Base-by-base conservation (phyloP, 2,113 vertebrate species). In the Chiloscyllium plagiosum region DNA sequence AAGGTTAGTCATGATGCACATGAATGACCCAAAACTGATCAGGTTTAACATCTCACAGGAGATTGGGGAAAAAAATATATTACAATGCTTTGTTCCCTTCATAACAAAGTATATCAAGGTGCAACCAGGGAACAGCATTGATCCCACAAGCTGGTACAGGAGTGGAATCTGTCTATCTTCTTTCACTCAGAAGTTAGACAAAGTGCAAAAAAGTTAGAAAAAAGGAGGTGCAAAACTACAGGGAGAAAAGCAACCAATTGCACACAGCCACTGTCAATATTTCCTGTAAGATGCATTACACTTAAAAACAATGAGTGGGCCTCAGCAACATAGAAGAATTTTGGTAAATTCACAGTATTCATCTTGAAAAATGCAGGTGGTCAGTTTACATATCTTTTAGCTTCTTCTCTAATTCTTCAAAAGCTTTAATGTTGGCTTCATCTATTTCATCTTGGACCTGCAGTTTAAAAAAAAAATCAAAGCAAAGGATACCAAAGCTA, bases 371-470 rank as follows among this genome's bases (percentile, higher is more conserved):
- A 2, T 72, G 50, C 47, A 29, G 94, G 12, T 52, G 70, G 50
- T 70, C 13, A 72, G 52, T 95, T 93, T 97, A 97, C 0, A 68
- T 97, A 6, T 98, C 97, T 96, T 97, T 96, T 95, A 98, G 96
- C 96, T 98, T 98, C 29, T 93, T 96, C 37, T 98, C 98, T 96
- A 98, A 90, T 85, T 98, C 98, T 24, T 96, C 96, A 96, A 98
- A 98, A 96, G 97, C 97, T 96, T 97, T 98, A 83, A 96, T 96
- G 85, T 96, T 98, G 96, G 98, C 86, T 96, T 98, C 97, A 97
- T 98, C 98, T 96, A 98, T 96, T 97, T 98, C 98, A 97, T 98
- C 98, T 96, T 97, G 96, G 87, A 98, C 98, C 98, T 98, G 93
- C 37, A 56, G 29, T 0, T 47, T 87, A 61, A 52, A 90, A 89